Conservation (phyloP, 2,797 vertebrate species). For the Hydrophis major region DNA sequence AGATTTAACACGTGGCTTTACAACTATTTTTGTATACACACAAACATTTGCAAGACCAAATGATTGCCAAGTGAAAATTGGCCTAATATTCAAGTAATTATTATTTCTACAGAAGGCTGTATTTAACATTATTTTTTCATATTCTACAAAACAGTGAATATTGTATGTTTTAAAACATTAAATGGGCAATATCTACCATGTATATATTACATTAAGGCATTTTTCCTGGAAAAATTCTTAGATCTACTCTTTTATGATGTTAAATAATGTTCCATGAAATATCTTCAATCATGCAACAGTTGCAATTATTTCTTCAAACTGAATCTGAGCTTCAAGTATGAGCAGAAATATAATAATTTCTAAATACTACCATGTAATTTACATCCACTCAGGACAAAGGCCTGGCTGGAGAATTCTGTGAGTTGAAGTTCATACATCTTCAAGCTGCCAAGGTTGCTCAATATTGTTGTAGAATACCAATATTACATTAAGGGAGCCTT, state of each 20-base stretch:
- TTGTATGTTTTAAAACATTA: not conserved
- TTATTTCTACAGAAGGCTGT: not conserved
- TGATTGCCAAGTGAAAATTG: not conserved
- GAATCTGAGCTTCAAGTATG: slow-evolving; percentile 6
- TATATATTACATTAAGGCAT: not conserved
- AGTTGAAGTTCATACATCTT: not conserved
- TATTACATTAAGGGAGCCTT: slow-evolving; percentile 42
- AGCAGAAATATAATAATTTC: not conserved
- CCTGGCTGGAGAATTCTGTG: not conserved
- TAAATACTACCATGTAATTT: not conserved
- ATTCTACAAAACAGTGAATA: slow-evolving; percentile 1
- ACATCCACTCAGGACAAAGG: not conserved
- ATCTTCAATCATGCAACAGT: not conserved
- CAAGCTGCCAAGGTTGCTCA: not conserved
- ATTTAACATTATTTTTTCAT: not conserved
- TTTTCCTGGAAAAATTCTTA: not conserved
- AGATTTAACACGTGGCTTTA: not conserved
- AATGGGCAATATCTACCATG: not conserved
- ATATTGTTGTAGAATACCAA: not conserved
- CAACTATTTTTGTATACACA: not conserved
- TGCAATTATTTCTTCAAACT: not conserved
- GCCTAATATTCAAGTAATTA: not conserved
- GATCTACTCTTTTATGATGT: not conserved
- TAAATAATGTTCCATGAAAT: not conserved
- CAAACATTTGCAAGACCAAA: not conserved